These are phyloP conservation scores for Sciurus carolinensis DNA, from an alignment of 2,797 vertebrate species.

Conservation along the genomic window DNA sequence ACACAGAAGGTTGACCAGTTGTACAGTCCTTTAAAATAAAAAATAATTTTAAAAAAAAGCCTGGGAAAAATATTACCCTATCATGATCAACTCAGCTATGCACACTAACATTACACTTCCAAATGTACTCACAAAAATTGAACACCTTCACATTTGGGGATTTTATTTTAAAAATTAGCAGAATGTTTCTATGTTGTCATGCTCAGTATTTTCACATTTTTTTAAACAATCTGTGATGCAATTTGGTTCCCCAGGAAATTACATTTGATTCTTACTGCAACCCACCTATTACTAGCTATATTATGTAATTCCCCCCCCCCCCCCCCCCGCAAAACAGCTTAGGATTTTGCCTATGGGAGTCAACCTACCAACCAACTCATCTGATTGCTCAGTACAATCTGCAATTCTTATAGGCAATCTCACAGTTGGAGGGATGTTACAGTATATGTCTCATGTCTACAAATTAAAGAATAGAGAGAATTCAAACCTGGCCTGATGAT, in stretches of 20 bases:
- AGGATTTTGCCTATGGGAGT: constrained; percentile 78
- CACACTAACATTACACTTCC: constrained; percentile 20
- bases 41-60: not conserved
- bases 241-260: constrained; percentile 83
- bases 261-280: constrained; percentile 70
- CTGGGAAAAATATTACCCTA: not conserved
- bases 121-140: constrained; percentile 24
- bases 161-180: constrained; percentile 71
- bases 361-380: constrained; percentile 83
- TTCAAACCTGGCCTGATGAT: constrained; percentile 59
- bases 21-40: not conserved
- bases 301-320: constrained; percentile 71
- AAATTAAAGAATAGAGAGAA: constrained; percentile 72
- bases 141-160: not conserved
- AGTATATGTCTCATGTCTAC: constrained; percentile 67
- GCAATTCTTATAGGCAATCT: constrained; percentile 85
- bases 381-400: constrained; percentile 80
- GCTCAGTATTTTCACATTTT: constrained; percentile 81
- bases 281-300: constrained; percentile 80
- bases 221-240: constrained; percentile 77
- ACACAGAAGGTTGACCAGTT: not conserved
- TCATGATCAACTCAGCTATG: not conserved
- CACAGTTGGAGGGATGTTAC: constrained; percentile 76
- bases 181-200: constrained; percentile 74
- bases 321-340: constrained; percentile 72